Conservation (phyloP, 2,888 invertebrate genomes). For the Trichopria drosophilae region DNA sequence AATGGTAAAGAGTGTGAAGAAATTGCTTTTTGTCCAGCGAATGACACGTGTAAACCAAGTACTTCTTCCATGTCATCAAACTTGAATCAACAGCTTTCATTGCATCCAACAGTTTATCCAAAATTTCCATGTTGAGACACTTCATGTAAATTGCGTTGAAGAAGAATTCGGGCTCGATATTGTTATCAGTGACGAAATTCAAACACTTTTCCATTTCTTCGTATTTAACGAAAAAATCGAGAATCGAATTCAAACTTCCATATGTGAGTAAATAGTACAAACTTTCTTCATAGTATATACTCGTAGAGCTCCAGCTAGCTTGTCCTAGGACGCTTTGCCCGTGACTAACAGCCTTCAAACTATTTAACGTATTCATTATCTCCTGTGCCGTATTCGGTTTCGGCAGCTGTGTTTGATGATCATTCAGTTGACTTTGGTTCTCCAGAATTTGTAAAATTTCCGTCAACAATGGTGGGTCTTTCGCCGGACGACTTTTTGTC, state of each 20-base stretch:
- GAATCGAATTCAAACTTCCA: conserved; percentile 73
- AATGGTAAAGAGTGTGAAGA: conserved; percentile 72
- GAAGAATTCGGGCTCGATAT: conserved; percentile 71
- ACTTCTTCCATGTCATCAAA: conserved; percentile 72
- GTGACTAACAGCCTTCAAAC: conserved; percentile 56
- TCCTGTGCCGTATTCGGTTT: conserved; percentile 61
- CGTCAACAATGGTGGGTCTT: conserved; percentile 70
- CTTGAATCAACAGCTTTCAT: conserved; percentile 70
- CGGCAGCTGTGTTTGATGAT: conserved; percentile 49
- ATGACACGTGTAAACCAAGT: conserved; percentile 71
- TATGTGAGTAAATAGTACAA: conserved; percentile 80
- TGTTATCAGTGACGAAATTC: conserved; percentile 70
- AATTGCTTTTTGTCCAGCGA: conserved; percentile 71
- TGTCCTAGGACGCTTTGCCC: conserved; percentile 51
- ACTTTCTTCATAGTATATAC: conserved; percentile 69
- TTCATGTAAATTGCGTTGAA: conserved; percentile 72
- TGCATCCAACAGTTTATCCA: conserved; percentile 65
- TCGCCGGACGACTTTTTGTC: conserved; percentile 60
- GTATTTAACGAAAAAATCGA: conserved; percentile 77
- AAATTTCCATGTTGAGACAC: conserved; percentile 68
- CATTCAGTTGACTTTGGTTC: conserved; percentile 41
- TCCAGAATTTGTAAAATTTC: conserved; percentile 74
- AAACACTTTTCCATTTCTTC: conserved; percentile 71
- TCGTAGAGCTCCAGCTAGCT: conserved; percentile 34
- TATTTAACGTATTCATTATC: conserved; percentile 58